These are phyloP conservation scores for Percopsis transmontana DNA, from an alignment of 2,113 vertebrate species.

Conservation along the genomic window DNA sequence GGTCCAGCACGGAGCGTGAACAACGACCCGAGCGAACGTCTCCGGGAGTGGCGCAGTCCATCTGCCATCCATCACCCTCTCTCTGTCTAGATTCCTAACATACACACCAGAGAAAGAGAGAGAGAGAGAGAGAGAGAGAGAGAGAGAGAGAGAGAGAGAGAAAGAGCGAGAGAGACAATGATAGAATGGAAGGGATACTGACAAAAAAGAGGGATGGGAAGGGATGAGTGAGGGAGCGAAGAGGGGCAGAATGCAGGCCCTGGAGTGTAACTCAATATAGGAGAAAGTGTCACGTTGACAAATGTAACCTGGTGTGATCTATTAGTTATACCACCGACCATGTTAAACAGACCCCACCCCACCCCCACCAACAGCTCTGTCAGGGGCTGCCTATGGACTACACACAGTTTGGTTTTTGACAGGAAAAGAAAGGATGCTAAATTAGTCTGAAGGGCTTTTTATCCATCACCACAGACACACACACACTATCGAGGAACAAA, in stretches of 20 bases:
- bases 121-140: neutral
- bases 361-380: constrained; percentile 34
- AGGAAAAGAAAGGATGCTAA: constrained; percentile 65
- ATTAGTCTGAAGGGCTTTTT: constrained; percentile 67
- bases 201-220: constrained; percentile 26
- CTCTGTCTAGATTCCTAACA: neutral
- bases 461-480: constrained; percentile 15
- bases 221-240: constrained; percentile 27
- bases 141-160: constrained; percentile 7
- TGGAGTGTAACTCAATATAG: constrained; percentile 81
- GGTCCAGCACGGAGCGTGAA: too few relatives aligned
- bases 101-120: neutral
- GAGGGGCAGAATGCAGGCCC: constrained; percentile 61
- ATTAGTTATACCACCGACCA: constrained; percentile 77
- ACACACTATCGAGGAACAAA: constrained; percentile 75
- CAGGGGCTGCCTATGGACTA: constrained; percentile 42
- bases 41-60: too few relatives aligned
- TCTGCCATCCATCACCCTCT: too few relatives aligned
- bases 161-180: constrained; percentile 18
- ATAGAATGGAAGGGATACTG: neutral
- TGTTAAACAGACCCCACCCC: constrained; percentile 66
- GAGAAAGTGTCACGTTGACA: constrained; percentile 78
- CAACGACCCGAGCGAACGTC: too few relatives aligned
- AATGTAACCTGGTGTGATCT: constrained; percentile 73
- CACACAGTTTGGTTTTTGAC: constrained; percentile 53